Percentiles rank a stretch among this genome's conserved stretches.
phyloP scores from a whole-genome alignment of 2,113 vertebrate species.

The Periophthalmus modestus region DNA sequence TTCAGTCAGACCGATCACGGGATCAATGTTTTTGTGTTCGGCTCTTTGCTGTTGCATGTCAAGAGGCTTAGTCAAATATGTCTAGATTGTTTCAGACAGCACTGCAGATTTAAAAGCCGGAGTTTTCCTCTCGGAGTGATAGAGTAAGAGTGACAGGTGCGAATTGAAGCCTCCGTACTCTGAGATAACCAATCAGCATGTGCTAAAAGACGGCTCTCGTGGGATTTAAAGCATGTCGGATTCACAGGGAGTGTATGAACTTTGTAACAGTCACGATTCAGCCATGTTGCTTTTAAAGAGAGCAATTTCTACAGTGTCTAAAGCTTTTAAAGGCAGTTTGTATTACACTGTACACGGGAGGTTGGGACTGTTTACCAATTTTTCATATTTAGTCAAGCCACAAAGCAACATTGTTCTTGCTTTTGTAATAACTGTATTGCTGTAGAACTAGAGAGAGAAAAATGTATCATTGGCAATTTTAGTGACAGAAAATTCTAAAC shows the following conservation, averaged over 20 bases:
- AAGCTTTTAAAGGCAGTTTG: not conserved
- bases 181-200: slow-evolving; percentile 3
- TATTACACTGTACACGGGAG: too few species aligned
- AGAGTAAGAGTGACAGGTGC: slow-evolving; percentile 37
- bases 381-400: too few species aligned
- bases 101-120: slow-evolving; percentile 18
- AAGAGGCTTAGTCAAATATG: not conserved
- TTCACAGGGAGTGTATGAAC: not conserved
- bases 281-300: not conserved
- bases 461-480: too few species aligned
- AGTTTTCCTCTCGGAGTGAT: not conserved
- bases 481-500: too few species aligned
- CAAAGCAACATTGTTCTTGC: too few species aligned
- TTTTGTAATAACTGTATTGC: too few species aligned
- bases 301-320: not conserved
- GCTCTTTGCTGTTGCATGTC: not conserved
- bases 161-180: slow-evolving; percentile 31
- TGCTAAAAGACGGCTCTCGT: not conserved
- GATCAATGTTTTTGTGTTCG: slow-evolving; percentile 34
- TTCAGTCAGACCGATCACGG: not conserved
- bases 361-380: too few species aligned
- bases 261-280: not conserved
- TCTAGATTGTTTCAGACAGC: slow-evolving; percentile 24
- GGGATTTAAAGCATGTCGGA: not conserved
- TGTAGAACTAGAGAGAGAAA: too few species aligned